Evolutionary conservation across 23 tunicate species (phyloP).

Genomic region (Phallusia fumigata): DNA sequence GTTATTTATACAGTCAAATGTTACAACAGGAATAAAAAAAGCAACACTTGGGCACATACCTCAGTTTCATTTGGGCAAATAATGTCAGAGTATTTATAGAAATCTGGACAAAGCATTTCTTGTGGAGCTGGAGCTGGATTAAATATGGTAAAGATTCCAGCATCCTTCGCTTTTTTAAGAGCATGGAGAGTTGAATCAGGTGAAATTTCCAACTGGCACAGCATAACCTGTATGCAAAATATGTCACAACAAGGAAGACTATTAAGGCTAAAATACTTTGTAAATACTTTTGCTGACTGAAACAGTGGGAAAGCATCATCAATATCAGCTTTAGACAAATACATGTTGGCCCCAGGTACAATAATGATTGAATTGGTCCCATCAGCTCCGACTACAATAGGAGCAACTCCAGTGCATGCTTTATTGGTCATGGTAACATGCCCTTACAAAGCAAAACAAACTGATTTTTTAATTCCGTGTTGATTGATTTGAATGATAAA

Average conservation of each 20-base stretch:
- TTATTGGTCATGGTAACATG: conserved; percentile 31
- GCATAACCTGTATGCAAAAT: conserved; percentile 24
- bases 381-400: conserved; percentile 59
- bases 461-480: not conserved
- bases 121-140: conserved; percentile 87
- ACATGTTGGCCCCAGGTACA: conserved; percentile 83
- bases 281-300: conserved; percentile 26
- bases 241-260: not conserved
- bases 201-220: conserved; percentile 81
- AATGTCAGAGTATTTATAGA: conserved; percentile 53
- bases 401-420: conserved; percentile 83
- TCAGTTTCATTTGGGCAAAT: conserved; percentile 88
- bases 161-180: conserved; percentile 48
- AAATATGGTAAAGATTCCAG: conserved; percentile 50
- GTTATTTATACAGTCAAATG: not conserved
- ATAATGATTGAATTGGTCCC: conserved; percentile 69
- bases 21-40: not conserved
- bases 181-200: conserved; percentile 44
- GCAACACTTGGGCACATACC: not conserved
- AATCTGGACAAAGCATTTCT: conserved; percentile 19
- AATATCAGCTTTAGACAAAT: conserved; percentile 34
- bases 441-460: not conserved
- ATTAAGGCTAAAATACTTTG: not conserved
- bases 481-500: too few relatives aligned
- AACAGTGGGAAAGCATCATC: conserved; percentile 22